Evolutionary conservation across 2,888 invertebrate species (phyloP).

Genomic region (Ennomos erosarius): DNA sequence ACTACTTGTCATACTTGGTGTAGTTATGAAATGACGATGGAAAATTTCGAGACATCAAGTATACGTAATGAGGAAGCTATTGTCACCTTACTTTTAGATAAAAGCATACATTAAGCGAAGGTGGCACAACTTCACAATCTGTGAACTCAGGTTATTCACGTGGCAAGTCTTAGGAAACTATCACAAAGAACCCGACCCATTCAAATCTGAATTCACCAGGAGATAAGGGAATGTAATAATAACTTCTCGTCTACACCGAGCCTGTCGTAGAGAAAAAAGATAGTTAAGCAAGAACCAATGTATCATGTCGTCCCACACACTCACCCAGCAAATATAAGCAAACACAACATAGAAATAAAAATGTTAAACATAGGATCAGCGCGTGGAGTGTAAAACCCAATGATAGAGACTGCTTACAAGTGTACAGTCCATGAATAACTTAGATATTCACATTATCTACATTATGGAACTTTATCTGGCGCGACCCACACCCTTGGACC

Average conservation of each 20-base stretch:
- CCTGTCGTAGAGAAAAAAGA: conserved; percentile 71
- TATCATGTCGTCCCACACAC: conserved; percentile 81
- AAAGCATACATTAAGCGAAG: conserved; percentile 63
- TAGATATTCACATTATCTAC: conserved; percentile 85
- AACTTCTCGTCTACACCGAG: conserved; percentile 74
- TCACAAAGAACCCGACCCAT: conserved; percentile 54
- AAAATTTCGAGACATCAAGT: conserved; percentile 37
- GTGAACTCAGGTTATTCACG: conserved; percentile 33
- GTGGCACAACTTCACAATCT: conserved; percentile 56
- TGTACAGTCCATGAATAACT: conserved; percentile 79
- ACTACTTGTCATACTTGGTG: background rate
- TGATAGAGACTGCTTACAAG: conserved; percentile 76
- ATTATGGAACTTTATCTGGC: conserved; percentile 82
- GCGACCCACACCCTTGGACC: conserved; percentile 71
- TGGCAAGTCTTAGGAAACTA: conserved; percentile 22
- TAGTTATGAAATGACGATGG: conserved; percentile 26
- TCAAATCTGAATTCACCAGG: conserved; percentile 46
- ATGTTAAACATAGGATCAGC: conserved; percentile 68
- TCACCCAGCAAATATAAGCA: conserved; percentile 73
- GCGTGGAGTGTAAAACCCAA: conserved; percentile 83
- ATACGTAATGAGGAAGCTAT: conserved; percentile 58
- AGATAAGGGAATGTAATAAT: conserved; percentile 67
- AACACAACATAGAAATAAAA: conserved; percentile 73
- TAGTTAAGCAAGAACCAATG: conserved; percentile 75
- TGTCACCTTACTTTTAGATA: conserved; percentile 64